Conservation (phyloP, 2,113 vertebrate species). For the Atlantisia rogersi region DNA sequence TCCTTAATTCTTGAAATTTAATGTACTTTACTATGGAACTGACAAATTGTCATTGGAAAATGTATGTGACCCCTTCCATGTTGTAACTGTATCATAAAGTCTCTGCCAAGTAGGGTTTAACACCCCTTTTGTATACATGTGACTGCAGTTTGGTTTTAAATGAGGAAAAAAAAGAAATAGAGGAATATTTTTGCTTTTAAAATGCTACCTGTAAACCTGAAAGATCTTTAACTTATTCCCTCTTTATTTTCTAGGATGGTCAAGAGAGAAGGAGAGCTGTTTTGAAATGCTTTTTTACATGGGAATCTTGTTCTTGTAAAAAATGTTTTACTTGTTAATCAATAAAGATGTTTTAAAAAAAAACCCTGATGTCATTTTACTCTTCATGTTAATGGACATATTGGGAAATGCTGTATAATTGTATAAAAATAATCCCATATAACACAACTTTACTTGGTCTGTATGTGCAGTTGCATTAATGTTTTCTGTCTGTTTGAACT, state of each 20-base stretch:
- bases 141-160: background rate
- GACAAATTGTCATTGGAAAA: background rate
- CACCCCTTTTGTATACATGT: accelerated
- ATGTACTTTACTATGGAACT: background rate
- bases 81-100: background rate
- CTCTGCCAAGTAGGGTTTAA: background rate
- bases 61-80: background rate
- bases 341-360: background rate
- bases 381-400: background rate
- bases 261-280: background rate
- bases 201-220: background rate
- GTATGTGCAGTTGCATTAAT: background rate
- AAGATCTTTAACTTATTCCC: background rate
- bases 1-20: background rate
- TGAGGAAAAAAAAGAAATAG: background rate
- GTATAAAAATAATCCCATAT: background rate
- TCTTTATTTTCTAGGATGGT: constrained; percentile 34
- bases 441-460: background rate
- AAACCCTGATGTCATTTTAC: background rate
- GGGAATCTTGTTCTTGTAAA: background rate
- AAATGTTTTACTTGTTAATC: background rate
- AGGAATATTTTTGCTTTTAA: background rate
- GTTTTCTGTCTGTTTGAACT: background rate
- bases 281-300: background rate
- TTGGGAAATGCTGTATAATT: background rate